Evolutionary conservation across 2,888 invertebrate genomes (phyloP).

Genomic region (Megaustenia siamemsis): DNA sequence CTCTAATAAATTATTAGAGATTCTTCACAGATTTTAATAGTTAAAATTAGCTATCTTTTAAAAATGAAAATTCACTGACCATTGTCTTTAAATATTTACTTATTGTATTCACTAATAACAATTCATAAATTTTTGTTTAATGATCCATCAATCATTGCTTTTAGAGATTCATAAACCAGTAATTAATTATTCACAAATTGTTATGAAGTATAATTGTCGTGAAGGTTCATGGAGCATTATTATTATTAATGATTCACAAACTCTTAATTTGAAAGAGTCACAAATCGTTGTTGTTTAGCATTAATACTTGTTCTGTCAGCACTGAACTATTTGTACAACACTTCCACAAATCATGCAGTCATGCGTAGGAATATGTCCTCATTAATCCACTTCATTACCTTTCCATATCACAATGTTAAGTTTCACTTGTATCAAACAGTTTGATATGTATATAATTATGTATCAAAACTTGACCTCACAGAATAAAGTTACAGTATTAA

Average conservation of each 20-base stretch:
- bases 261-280: background rate
- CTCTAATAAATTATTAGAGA: too few relatives aligned
- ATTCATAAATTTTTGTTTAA: too few relatives aligned
- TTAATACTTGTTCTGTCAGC: background rate
- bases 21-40: too few relatives aligned
- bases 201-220: too few relatives aligned
- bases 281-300: background rate
- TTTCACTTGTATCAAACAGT: background rate
- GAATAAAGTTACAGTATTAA: background rate
- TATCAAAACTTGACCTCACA: conserved; percentile 14
- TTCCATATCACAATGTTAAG: conserved; percentile 10
- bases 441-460: conserved; percentile 32
- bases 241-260: background rate
- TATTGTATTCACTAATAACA: too few relatives aligned
- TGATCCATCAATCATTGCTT: too few relatives aligned
- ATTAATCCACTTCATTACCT: background rate
- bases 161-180: too few relatives aligned
- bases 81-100: too few relatives aligned
- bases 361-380: background rate
- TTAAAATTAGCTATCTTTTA: too few relatives aligned
- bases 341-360: conserved; percentile 17
- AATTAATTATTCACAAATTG: too few relatives aligned
- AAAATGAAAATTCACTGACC: too few relatives aligned
- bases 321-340: background rate
- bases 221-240: background rate